Evolutionary conservation across 2,113 vertebrate species (phyloP), one percentile per base, ranked within the genome.

Genomic region (Ciconia stormi): DNA sequence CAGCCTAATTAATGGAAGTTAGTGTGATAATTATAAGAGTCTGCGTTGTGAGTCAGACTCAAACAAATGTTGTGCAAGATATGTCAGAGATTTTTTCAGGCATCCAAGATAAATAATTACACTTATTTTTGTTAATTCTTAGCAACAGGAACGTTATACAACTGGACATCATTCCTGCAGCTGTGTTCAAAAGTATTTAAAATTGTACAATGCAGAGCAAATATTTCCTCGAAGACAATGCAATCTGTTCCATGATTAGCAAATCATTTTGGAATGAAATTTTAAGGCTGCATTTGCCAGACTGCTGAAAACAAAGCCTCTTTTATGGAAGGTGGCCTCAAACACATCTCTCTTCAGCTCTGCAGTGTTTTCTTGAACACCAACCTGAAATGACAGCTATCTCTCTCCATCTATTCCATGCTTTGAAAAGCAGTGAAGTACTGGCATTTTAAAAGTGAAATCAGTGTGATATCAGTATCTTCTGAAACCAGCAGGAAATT

Each of bases 1-100:
- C 93, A 90, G 73, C 30, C 82, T 96, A 97, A 97, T 97, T 95
- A 97, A 95, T 97, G 96, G 94, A 85, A 84, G 96, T 95, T 97
- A 93, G 88, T 62, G 61, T 87, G 79, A 92, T 97, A 95, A 96
- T 94, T 97, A 94, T 82, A 96, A 83, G 93, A 96, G 91, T 69
- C 88, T 95, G 90, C 7, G 19, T 72, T 52, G 93, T 95, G 91
- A 97, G 82, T 95, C 95, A 95, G 93, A 76, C 89, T 95, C 82
- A 89, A 94, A 91, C 65, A 94, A 97, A 95, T 3, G 67, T 53
- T 87, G 89, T 40, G 79, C 74, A 94, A 96, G 84, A 91, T 59
- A 95, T 62, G 53, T 74, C 84, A 92, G 50, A 95, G 47, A 25
- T 44, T 92, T 90, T 93, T 81, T 87, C 85, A 93, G 83, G 38